phyloP scores from a whole-genome alignment of 2,797 vertebrate species.

The Takifugu rubripes region DNA sequence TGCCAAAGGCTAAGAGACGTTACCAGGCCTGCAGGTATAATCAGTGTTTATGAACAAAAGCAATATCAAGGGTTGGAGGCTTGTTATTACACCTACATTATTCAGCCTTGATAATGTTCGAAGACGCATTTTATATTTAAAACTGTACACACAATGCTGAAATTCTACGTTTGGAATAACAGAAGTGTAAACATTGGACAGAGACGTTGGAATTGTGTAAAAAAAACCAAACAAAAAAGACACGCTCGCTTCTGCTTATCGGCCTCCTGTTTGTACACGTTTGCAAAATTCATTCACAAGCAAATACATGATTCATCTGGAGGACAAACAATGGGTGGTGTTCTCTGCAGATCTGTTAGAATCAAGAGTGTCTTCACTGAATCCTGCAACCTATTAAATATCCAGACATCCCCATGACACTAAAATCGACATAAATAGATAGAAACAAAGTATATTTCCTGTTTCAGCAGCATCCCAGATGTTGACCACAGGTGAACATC shows the following conservation, averaged over 20 bases:
- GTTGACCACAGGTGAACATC: slow-evolving; percentile 27
- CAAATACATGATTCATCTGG: slow-evolving; percentile 20
- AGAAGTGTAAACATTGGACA: no score
- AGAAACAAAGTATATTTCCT: not conserved
- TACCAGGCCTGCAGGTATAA: no score
- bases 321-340: not conserved
- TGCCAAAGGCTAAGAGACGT: no score
- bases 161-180: no score
- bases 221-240: no score
- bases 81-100: no score
- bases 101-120: no score
- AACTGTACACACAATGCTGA: no score
- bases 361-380: not conserved
- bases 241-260: not conserved
- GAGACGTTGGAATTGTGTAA: no score
- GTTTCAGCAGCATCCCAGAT: slow-evolving; percentile 12
- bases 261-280: slow-evolving; percentile 14
- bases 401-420: not conserved
- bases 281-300: slow-evolving; percentile 1
- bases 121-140: no score
- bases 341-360: not conserved
- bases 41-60: no score
- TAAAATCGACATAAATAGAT: not conserved
- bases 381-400: not conserved
- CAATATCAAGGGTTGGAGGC: no score